Evolutionary conservation across 2,888 invertebrate species (phyloP).

Genomic region (Rambutsinella grinnellia): DNA sequence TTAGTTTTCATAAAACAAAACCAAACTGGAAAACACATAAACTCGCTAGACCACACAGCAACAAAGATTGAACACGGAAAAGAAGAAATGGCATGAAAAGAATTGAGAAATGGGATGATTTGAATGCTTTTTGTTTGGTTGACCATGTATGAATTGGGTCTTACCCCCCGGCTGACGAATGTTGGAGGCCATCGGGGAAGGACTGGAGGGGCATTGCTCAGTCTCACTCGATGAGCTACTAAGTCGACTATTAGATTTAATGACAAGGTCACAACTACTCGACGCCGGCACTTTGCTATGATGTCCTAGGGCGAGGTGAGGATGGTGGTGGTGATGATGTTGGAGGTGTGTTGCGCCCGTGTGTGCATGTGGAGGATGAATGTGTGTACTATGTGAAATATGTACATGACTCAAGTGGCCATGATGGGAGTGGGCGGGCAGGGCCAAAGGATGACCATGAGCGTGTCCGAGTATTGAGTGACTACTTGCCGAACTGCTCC

Average conservation of each 20-base stretch:
- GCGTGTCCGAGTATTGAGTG: slow-evolving; percentile 35
- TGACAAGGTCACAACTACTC: slow-evolving; percentile 58
- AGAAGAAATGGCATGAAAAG: background rate
- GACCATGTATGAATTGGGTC: no score
- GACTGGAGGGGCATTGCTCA: slow-evolving; percentile 62
- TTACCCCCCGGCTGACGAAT: slow-evolving; percentile 64
- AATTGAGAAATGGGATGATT: background rate
- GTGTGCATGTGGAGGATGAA: slow-evolving; percentile 58
- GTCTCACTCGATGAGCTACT: slow-evolving; percentile 63
- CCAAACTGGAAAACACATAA: no score
- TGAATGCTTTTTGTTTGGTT: background rate
- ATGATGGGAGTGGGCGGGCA: slow-evolving; percentile 58
- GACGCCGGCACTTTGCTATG: slow-evolving; percentile 32
- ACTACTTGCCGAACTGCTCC: slow-evolving; percentile 23
- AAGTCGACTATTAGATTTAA: slow-evolving; percentile 62
- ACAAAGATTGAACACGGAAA: no score
- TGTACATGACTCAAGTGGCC: slow-evolving; percentile 55
- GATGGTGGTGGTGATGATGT: slow-evolving; percentile 45
- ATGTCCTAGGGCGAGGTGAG: slow-evolving; percentile 29
- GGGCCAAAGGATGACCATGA: slow-evolving; percentile 51
- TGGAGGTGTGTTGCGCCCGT: slow-evolving; percentile 43
- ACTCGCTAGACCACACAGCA: background rate
- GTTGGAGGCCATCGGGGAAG: slow-evolving; percentile 63
- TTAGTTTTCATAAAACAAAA: no score
- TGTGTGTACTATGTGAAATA: slow-evolving; percentile 43